phyloP scores from a whole-genome alignment of 2,113 vertebrate genomes.

The Beaufortia kweichowensis region DNA sequence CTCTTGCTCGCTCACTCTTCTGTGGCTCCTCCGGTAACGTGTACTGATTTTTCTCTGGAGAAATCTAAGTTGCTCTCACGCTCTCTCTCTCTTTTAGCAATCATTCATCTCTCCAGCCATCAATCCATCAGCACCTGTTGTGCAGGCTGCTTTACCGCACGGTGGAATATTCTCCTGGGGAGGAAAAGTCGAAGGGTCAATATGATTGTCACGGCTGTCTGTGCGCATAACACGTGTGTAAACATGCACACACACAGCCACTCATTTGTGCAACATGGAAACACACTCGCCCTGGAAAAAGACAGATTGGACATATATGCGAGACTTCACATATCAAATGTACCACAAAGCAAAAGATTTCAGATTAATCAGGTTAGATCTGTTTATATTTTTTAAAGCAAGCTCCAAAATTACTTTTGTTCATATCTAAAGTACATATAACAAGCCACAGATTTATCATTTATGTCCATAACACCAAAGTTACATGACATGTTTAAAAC shows the following conservation, averaged over 20 bases:
- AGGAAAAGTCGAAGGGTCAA: conserved; percentile 22
- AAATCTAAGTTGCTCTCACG: conserved; percentile 43
- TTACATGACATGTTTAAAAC: no score
- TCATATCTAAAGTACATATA: no score
- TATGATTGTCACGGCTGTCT: conserved; percentile 41
- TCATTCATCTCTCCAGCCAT: conserved; percentile 31
- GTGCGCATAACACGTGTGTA: conserved; percentile 21
- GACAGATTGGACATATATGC: conserved; percentile 43
- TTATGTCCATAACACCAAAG: no score
- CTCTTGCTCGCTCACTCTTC: conserved; percentile 40
- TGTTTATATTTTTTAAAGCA: background rate
- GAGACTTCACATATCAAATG: background rate
- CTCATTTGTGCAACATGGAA: conserved; percentile 33
- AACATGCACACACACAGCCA: conserved; percentile 27
- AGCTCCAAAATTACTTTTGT: no score
- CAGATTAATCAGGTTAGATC: background rate
- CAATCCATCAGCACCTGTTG: conserved; percentile 47
- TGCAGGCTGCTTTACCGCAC: conserved; percentile 39
- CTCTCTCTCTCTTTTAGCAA: conserved; percentile 26
- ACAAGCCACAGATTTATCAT: no score
- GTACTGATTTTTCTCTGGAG: conserved; percentile 51
- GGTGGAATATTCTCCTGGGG: conserved; percentile 26
- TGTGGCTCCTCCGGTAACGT: conserved; percentile 58
- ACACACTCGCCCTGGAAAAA: conserved; percentile 28
- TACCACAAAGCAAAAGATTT: no score